Percentiles rank a stretch among this genome's conserved stretches.
phyloP scores from a whole-genome alignment of 2,113 vertebrate genomes.

The Okapia johnstoni region DNA sequence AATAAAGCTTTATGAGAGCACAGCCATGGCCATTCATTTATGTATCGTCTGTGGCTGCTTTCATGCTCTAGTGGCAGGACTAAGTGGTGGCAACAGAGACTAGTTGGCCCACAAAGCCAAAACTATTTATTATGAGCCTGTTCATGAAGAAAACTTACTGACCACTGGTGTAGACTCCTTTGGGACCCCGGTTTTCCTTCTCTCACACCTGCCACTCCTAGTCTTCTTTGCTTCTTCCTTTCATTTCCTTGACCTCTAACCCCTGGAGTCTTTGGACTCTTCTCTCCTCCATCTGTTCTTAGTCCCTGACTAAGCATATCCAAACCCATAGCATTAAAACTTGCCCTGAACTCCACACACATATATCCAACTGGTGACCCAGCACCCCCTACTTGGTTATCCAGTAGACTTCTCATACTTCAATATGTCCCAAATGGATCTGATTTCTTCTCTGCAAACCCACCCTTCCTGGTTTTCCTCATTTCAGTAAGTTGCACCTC shows the following conservation, averaged over 20 bases:
- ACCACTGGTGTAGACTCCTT: neutral
- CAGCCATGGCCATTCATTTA: neutral
- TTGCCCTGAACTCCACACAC: neutral
- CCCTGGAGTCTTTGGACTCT: neutral
- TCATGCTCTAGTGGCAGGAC: neutral
- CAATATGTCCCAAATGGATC: neutral
- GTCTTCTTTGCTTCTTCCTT: neutral
- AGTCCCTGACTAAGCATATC: neutral
- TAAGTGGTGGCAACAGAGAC: neutral
- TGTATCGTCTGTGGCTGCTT: neutral
- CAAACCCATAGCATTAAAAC: neutral
- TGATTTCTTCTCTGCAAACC: neutral
- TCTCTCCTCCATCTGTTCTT: neutral
- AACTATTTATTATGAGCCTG: neutral
- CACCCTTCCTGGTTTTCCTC: neutral
- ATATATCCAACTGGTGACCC: neutral
- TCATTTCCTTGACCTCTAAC: neutral
- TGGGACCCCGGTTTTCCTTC: neutral
- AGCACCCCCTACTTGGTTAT: neutral
- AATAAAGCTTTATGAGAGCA: neutral
- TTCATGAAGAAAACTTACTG: neutral
- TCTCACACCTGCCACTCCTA: neutral
- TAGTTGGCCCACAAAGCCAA: neutral
- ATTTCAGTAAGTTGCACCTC: neutral
- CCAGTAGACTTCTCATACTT: neutral